Evolutionary conservation across 2,113 vertebrate species (phyloP), one percentile per base, ranked within the genome.

Genomic region (Macquaria ambigua): DNA sequence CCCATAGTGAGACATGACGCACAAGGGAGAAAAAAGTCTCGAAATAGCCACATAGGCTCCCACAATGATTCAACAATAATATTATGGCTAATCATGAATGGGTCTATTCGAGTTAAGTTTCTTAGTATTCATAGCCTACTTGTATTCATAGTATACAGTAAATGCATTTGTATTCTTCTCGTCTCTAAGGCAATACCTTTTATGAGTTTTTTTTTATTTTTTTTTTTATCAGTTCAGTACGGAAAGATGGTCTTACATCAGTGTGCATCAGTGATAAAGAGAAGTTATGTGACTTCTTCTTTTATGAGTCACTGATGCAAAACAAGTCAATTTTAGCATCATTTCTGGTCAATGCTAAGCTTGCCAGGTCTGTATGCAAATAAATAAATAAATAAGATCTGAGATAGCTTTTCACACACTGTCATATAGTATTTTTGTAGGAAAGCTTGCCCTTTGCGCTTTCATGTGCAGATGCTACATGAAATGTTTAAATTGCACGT

Each of bases 221-320:
- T 43, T 12, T 15, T 56, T 55, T 18, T 9, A 21, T 41, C 16
- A 61, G 34, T 76, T 64, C 15, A 28, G 2, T 34, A 46, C 8
- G 6, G 39, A 61, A 58, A 25, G 8, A 58, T 15, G 0, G 8
- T 70, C 21, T 56, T 14, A 10, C 4, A 25, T 77, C 25, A 28
- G 56, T 61, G 61, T 14, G 8, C 4, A 25, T 77, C 25, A 28
- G 56, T 61, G 61, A 6, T 34, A 34, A 83, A 18, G 20, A 16
- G 1, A 31, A 41, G 23, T 41, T 41, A 12, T 71, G 28, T 67
- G n/a, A 68, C 72, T 67, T 83, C 56, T 74, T 67, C 56, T 70
- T 78, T 83, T 59, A 55, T 53, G 53, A 82, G 67, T 77, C 80
- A 77, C 28, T 81, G 75, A 90, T 79, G 83, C 86, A 87, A 74